Evolutionary conservation across 1,140 invertebrate genomes (phyloP), one percentile per base, ranked within the genome.

Genomic region (Leptonema lineaticorne): DNA sequence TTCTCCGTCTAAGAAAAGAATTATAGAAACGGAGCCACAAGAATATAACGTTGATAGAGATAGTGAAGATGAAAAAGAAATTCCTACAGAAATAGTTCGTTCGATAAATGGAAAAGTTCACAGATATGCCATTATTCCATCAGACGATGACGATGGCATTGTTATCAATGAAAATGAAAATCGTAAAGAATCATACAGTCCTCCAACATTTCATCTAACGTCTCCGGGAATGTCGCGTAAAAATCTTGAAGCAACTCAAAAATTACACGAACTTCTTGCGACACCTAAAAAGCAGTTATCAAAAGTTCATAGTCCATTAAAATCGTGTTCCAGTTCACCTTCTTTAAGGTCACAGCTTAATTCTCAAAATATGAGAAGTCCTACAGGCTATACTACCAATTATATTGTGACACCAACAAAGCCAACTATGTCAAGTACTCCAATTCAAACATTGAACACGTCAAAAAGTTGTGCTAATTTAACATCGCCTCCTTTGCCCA

Each of bases 251-350:
- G 90, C 89, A 0, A 92, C 90, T 0, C 88, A 90, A 74, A 90
- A 89, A 74, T 76, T 92, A 0, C 89, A 91, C 74, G 89, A 91
- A 70, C 77, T 91, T 9, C 75, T 92, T 2, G 85, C 87, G 9
- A 91, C 90, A 7, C 90, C 89, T 0, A 83, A 85, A 45, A 89
- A 88, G 71, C 75, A 76, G 75, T 8, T 45, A 8, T 6, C 22
- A 20, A 71, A 46, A 69, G 11, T 58, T 4, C 29, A 27, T 0
- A 72, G 70, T 41, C 64, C 72, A 3, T 46, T 84, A 1, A 85
- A 85, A 69, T 80, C 80, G 45, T 81, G 82, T 73, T 77, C 82
- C 1, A 82, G 80, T 57, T 80, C 81, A 29, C 78, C 79, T 0
- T 81, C 84, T 71, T 74, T 83, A 41, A 71, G 80, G 71, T 71